Evolutionary conservation across 2,888 invertebrate species (phyloP).

Genomic region (Drosophila testacea): DNA sequence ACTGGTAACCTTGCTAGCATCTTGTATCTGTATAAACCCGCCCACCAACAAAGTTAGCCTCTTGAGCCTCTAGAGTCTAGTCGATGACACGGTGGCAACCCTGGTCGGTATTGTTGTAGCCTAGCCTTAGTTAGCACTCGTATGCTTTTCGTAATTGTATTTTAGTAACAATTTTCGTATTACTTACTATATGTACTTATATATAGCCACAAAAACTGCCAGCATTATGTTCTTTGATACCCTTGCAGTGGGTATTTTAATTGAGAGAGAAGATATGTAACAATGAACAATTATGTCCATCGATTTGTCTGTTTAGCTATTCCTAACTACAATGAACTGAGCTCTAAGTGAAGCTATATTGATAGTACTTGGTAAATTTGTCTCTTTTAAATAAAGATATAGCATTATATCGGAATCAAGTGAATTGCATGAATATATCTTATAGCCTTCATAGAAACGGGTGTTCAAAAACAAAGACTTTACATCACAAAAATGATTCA

Average conservation of each 20-base stretch:
- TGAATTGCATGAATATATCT: neutral
- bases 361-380: neutral
- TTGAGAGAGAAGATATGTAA: neutral
- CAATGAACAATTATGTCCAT: neutral
- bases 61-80: neutral
- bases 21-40: constrained; percentile 30
- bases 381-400: neutral
- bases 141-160: neutral
- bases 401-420: neutral
- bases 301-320: neutral
- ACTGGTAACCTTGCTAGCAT: constrained; percentile 39
- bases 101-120: constrained; percentile 10
- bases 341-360: neutral
- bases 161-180: neutral
- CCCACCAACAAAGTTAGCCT: constrained; percentile 28
- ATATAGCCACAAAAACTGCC: constrained; percentile 30
- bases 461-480: neutral
- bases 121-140: constrained; percentile 17
- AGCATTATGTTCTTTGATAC: constrained; percentile 19
- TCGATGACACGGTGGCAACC: constrained; percentile 1
- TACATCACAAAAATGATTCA: neutral
- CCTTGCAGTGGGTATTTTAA: constrained; percentile 2
- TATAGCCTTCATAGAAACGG: neutral
- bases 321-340: neutral
- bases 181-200: neutral